Conservation (phyloP, 92 coral and sea anemone species). For the Siderastrea siderea region DNA sequence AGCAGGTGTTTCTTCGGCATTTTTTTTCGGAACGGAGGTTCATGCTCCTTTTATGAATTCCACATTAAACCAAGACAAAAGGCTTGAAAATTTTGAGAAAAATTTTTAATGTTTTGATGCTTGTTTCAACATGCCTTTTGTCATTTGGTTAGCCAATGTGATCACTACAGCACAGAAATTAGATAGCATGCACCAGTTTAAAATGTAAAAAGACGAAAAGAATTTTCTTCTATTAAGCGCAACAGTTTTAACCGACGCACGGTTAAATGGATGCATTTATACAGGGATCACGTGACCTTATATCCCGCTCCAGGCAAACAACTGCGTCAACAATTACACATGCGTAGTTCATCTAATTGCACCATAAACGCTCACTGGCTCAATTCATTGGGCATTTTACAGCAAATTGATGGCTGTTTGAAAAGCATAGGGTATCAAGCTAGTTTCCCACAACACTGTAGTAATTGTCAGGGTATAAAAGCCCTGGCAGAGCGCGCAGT, state of each 20-base stretch:
- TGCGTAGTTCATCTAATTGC: neutral
- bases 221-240: neutral
- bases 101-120: no score
- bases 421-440: neutral
- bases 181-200: no score
- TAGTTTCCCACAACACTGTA: slow-evolving; percentile 36
- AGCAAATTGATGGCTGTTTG: neutral
- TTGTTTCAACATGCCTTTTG: no score
- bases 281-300: neutral
- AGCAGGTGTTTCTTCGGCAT: no score
- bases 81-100: no score
- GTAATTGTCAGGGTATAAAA: slow-evolving; percentile 54
- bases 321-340: neutral
- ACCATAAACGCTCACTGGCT: neutral
- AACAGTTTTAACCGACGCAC: neutral
- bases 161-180: no score
- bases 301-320: neutral
- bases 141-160: no score
- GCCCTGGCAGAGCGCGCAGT: neutral
- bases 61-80: no score
- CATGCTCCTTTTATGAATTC: no score
- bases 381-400: slow-evolving; percentile 13
- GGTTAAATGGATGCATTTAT: no score
- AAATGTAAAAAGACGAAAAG: neutral
- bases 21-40: no score